Evolutionary conservation across 1,140 invertebrate genomes (phyloP), one percentile per base, ranked within the genome.

Genomic region (Drosophila navojoa): DNA sequence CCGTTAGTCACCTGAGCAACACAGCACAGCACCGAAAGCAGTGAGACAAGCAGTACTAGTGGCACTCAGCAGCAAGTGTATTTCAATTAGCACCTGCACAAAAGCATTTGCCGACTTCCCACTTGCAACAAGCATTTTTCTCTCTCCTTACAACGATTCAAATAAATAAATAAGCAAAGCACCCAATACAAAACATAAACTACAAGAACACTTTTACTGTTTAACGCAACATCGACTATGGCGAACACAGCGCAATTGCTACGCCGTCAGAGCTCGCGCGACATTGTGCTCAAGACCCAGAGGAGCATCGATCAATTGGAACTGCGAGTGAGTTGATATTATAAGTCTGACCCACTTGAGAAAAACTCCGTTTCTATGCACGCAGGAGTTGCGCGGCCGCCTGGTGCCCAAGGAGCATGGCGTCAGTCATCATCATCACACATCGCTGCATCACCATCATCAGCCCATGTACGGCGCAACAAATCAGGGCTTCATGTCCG

Each of bases 171-270:
- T 19, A 52, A 32, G 1, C 19, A 22, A 22, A 22, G 19, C 2
- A 22, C 19, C 19, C 19, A 2, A 15, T 10, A 42, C 44, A 35
- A 35, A 55, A 47, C 16, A 60, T 5, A 25, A 74, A 77, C 40
- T 45, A 29, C 15, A 73, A 40, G 16, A 61, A 35, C 38, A 62
- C 27, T 70, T 38, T 70, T 62, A 69, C 29, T 16, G 58, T 62
- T 70, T 47, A 52, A 50, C 50, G 6, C 35, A 42, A 13, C 19
- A 15, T 19, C 55, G 4, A 54, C 44, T 38, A 98, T 98, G 97
- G 96, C 97, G 76, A 98, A 98, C 92, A 97, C 96, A 71, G 96
- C 96, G 60, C 97, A 98, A 93, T 93, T 98, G 79, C 95, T 97
- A 71, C 94, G 97, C 44, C 94, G 96, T 61, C 97, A 97, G 92